These are phyloP conservation scores for Megathymus violae DNA, from an alignment of 1,140 invertebrate genomes.

Conservation along the genomic window DNA sequence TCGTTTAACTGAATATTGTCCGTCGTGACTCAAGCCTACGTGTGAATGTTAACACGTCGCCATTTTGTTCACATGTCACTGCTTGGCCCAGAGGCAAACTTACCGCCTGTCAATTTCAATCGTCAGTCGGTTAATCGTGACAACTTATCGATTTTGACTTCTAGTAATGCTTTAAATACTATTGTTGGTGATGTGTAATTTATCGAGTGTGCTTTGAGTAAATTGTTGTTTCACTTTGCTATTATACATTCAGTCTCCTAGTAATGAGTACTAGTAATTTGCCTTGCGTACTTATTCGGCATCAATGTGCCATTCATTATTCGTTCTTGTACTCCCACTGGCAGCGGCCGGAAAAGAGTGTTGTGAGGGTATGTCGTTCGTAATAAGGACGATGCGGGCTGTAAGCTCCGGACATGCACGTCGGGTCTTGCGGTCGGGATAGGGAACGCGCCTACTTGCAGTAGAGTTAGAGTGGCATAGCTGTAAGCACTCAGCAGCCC, in stretches of 20 bases:
- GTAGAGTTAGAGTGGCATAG: slow-evolving; percentile 61
- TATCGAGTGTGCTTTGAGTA: neutral
- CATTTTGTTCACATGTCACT: slow-evolving; percentile 40
- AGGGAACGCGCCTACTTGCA: slow-evolving; percentile 51
- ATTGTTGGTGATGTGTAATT: neutral
- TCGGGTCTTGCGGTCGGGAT: slow-evolving; percentile 36
- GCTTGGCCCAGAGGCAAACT: slow-evolving; percentile 8
- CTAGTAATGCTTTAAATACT: no score
- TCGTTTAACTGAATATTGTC: neutral
- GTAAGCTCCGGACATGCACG: slow-evolving; percentile 13
- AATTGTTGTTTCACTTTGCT: neutral
- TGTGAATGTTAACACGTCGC: slow-evolving; percentile 35
- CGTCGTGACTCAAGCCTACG: slow-evolving; percentile 11
- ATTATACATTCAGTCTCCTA: neutral
- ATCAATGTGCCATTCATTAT: slow-evolving; percentile 15
- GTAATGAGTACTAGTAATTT: neutral
- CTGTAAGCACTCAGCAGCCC: slow-evolving; percentile 53
- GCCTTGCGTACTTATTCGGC: slow-evolving; percentile 3
- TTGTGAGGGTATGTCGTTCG: slow-evolving; percentile 24
- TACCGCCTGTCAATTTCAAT: slow-evolving; percentile 3
- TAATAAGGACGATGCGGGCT: slow-evolving; percentile 27
- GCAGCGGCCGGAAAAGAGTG: slow-evolving; percentile 9
- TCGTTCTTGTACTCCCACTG: slow-evolving; percentile 2
- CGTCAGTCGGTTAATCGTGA: slow-evolving; percentile 27
- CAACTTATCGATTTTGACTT: slow-evolving; percentile 32